Base-by-base conservation (phyloP, 2,888 invertebrate species). In the Omphaloscelis lunosa region DNA sequence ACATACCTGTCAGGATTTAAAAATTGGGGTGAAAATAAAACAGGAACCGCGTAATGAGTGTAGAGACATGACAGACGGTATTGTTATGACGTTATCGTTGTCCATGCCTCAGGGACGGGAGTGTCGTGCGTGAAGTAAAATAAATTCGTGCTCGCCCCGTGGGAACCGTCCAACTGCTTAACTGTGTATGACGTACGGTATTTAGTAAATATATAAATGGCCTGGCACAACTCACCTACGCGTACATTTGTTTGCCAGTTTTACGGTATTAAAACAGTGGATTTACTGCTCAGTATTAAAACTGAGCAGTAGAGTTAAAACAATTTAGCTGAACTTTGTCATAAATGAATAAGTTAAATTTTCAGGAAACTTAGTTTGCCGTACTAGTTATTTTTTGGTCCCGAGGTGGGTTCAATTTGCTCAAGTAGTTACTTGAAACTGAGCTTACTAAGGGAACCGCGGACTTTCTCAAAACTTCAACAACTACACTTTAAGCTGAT, bases 51-150 rank as follows among this genome's bases (percentile, higher is more conserved):
- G 29, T 84, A 84, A 88, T 80, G 72, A 76, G 73, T 66, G 76
- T 76, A 59, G 59, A 71, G 56, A 79, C 75, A 79, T 76, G 74
- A 76, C 78, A 63, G 48, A 45, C 27, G 76, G 65, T 65, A 67
- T 84, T 77, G 81, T 84, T 82, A 83, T 79, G 70, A 75, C 74
- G 66, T 79, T 81, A 82, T 75, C 77, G 66, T 62, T 53, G 74
- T 70, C 65, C 65, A 67, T 34, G 61, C 82, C 80, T 74, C 51
- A 27, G 65, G 77, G 78, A 39, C 73, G 56, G 72, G 51, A 72
- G 72, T 72, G 71, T 73, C 77, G 62, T 78, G 83, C 67, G 79
- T 79, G 68, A 77, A 70, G 72, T 79, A 79, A 81, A 82, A 87
- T 77, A 86, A 82, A 86, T 84, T 77, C 78, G 67, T 63, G 39